These are phyloP conservation scores for Nettapus auritus DNA, from an alignment of 2,113 vertebrate genomes.

Conservation along the genomic window DNA sequence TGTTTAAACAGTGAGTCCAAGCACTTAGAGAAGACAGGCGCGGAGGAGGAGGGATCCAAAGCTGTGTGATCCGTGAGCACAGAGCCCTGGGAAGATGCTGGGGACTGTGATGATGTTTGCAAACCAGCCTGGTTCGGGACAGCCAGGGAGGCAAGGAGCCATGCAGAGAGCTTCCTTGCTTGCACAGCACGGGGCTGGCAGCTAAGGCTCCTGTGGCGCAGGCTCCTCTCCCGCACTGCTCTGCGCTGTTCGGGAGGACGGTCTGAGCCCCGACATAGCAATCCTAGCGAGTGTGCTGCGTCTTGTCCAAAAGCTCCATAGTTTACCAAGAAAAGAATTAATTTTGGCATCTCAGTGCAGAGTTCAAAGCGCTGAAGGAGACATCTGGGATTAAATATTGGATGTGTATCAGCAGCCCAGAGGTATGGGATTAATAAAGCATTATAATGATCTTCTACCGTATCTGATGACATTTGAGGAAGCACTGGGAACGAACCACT, in stretches of 20 bases:
- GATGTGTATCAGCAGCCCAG: slow-evolving; percentile 18
- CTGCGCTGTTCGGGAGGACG: not conserved
- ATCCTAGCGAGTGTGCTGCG: accelerated
- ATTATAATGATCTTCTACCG: not conserved
- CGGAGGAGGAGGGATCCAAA: not conserved
- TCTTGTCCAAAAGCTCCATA: not conserved
- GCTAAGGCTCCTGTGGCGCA: not conserved
- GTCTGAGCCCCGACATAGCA: not conserved
- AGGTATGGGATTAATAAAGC: slow-evolving; percentile 56
- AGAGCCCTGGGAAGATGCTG: not conserved
- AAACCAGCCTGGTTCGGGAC: not conserved
- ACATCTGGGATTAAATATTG: slow-evolving; percentile 6
- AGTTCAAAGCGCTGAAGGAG: slow-evolving; percentile 21
- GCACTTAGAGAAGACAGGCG: not conserved
- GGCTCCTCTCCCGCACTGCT: not conserved
- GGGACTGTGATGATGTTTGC: not conserved
- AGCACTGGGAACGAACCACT: not conserved
- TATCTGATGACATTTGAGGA: slow-evolving; percentile 21
- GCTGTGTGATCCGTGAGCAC: accelerated
- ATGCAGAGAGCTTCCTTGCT: not conserved
- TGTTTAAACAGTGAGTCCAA: not conserved
- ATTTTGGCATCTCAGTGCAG: slow-evolving; percentile 20
- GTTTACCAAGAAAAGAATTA: slow-evolving; percentile 29
- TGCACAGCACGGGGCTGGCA: not conserved
- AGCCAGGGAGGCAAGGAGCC: not conserved